Conservation (phyloP, 2,888 invertebrate genomes). For the Baronia brevicornis region DNA sequence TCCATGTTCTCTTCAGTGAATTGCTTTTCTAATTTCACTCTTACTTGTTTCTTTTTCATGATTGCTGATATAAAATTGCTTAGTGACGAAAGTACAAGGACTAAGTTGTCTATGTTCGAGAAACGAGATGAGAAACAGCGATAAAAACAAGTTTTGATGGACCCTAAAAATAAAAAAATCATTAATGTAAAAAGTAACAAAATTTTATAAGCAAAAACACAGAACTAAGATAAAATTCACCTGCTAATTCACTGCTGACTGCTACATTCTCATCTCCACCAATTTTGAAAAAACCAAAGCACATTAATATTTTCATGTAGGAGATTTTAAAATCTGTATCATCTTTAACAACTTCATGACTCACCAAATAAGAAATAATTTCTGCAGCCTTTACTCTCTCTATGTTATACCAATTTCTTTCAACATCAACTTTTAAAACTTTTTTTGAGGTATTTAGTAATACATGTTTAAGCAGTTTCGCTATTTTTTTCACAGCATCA, state of each 20-base stretch:
- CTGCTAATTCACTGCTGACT: conserved; percentile 76
- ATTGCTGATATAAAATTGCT: conserved; percentile 75
- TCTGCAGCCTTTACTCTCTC: conserved; percentile 81
- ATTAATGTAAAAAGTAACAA: not conserved
- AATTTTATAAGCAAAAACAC: not conserved
- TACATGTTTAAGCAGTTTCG: conserved; percentile 77
- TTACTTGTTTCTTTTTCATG: conserved; percentile 62
- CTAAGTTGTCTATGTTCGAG: conserved; percentile 78
- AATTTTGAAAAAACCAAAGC: conserved; percentile 78
- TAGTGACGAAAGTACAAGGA: conserved; percentile 74
- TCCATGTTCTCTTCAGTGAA: conserved; percentile 73
- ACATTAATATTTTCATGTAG: conserved; percentile 79
- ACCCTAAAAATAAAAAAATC: conserved; percentile 45
- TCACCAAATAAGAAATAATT: conserved; percentile 63
- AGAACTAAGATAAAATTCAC: conserved; percentile 42
- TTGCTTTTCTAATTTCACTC: conserved; percentile 72
- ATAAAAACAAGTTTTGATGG: conserved; percentile 81
- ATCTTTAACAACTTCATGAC: conserved; percentile 65
- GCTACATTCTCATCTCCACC: conserved; percentile 61
- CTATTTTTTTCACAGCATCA: conserved; percentile 78
- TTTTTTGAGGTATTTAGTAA: conserved; percentile 73
- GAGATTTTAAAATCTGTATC: conserved; percentile 80
- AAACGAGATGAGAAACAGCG: conserved; percentile 81
- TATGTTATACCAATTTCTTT: conserved; percentile 79
- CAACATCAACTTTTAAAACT: conserved; percentile 55